phyloP scores from a whole-genome alignment of 2,113 vertebrate species.

The Fulica atra region DNA sequence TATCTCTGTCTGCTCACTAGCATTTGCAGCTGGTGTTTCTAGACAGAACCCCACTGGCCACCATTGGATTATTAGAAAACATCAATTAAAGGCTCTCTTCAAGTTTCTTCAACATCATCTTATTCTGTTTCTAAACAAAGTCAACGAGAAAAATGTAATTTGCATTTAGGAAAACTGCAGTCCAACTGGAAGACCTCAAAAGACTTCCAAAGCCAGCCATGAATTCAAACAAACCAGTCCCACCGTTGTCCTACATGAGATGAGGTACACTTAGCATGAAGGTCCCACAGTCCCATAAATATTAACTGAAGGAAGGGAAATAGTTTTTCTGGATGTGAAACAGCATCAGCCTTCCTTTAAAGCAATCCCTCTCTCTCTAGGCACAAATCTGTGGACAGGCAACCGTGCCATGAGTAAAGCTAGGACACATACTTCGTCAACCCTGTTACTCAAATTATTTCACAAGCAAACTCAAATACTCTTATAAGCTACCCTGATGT shows the following conservation, averaged over 20 bases:
- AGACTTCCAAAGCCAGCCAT: not conserved
- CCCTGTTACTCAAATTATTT: not conserved
- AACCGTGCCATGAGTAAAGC: not conserved
- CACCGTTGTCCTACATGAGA: not conserved
- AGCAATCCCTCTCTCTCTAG: not conserved
- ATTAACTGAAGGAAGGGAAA: not conserved
- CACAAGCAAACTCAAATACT: not conserved
- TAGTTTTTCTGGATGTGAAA: not conserved
- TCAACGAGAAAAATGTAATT: not conserved
- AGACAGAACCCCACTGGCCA: not conserved
- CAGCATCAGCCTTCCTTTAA: not conserved
- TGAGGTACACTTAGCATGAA: not conserved
- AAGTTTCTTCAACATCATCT: not conserved
- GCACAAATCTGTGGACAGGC: not conserved
- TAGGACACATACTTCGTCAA: not conserved
- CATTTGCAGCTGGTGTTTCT: not conserved
- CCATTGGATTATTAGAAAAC: not conserved
- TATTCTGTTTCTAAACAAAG: not conserved
- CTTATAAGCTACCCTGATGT: not conserved
- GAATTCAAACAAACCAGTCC: not conserved
- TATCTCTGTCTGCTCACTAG: rapidly evolving
- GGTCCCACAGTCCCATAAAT: not conserved
- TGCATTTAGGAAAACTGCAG: not conserved
- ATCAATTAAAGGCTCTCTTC: not conserved
- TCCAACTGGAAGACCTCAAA: not conserved